phyloP scores from a whole-genome alignment of 2,113 vertebrate species.

The Erinaceus europaeus region DNA sequence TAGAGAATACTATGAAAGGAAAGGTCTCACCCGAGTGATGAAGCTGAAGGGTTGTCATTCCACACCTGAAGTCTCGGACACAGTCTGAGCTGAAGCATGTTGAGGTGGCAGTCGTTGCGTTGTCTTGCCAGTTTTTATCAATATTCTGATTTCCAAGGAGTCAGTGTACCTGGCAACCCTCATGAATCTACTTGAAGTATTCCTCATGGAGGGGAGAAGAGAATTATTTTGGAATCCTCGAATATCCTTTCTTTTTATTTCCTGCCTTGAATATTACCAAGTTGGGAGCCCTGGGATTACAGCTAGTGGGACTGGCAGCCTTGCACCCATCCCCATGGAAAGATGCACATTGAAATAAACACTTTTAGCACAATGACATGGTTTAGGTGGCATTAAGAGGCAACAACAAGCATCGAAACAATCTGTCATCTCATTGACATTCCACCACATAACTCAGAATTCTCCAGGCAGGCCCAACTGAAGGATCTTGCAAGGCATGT shows the following conservation, averaged over 20 bases:
- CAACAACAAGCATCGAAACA: slow-evolving; percentile 24
- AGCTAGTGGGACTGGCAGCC: background rate
- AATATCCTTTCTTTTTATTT: slow-evolving; percentile 29
- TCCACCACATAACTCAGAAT: slow-evolving; percentile 25
- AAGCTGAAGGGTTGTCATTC: no score
- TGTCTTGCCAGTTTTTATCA: no score
- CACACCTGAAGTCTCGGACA: no score
- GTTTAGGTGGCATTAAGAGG: slow-evolving; percentile 25
- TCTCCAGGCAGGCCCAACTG: background rate
- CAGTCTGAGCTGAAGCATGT: no score
- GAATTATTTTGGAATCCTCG: slow-evolving; percentile 17
- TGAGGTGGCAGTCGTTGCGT: no score
- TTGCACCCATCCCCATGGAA: background rate
- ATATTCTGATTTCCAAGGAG: background rate
- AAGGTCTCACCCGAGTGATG: no score
- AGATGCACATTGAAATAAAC: slow-evolving; percentile 27
- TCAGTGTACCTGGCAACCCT: background rate
- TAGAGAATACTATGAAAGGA: no score
- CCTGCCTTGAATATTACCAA: background rate
- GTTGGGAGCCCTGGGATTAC: background rate
- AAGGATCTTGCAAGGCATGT: slow-evolving; percentile 3
- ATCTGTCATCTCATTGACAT: slow-evolving; percentile 2
- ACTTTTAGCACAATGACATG: slow-evolving; percentile 13
- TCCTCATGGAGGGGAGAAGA: background rate
- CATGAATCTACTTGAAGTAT: background rate